A percentile compares a stretch with the other conserved stretches of the same genome.
These are phyloP conservation scores for Apotomis betuletana DNA, from an alignment of 2,888 invertebrate genomes.

Conservation along the genomic window DNA sequence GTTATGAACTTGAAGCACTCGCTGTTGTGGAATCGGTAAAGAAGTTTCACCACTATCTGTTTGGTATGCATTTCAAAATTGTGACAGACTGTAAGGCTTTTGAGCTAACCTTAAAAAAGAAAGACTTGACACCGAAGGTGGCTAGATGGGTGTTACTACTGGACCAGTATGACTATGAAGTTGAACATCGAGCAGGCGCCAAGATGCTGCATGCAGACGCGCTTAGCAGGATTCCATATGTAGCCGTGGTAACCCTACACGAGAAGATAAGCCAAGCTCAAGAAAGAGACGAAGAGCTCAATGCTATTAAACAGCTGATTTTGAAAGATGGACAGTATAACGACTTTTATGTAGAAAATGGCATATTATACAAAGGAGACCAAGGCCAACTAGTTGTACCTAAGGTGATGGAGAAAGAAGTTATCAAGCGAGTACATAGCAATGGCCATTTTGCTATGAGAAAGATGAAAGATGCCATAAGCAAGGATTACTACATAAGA, in stretches of 20 bases:
- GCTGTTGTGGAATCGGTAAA: slow-evolving; percentile 42
- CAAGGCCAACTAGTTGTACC: slow-evolving; percentile 12
- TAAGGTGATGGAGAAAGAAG: slow-evolving; percentile 1
- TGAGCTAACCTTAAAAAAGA: slow-evolving; percentile 40
- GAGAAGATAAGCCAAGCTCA: slow-evolving; percentile 18
- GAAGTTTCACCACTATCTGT: slow-evolving; percentile 41
- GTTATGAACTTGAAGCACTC: slow-evolving; percentile 41
- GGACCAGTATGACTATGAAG: slow-evolving; percentile 15
- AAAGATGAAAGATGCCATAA: too few species aligned
- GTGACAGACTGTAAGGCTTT: slow-evolving; percentile 43
- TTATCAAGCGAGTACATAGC: too few species aligned
- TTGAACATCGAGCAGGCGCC: slow-evolving; percentile 4
- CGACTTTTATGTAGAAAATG: slow-evolving; percentile 7
- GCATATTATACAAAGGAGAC: slow-evolving; percentile 1
- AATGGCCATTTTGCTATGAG: too few species aligned
- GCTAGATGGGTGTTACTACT: slow-evolving; percentile 17
- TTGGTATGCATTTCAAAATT: slow-evolving; percentile 42
- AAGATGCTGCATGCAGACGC: slow-evolving; percentile 21
- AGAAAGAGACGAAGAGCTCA: slow-evolving; percentile 15
- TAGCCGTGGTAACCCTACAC: slow-evolving; percentile 3
- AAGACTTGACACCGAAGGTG: slow-evolving; percentile 17
- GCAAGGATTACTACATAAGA: too few species aligned
- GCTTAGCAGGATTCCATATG: slow-evolving; percentile 12
- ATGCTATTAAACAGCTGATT: slow-evolving; percentile 16
- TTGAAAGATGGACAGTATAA: slow-evolving; percentile 3